These are phyloP conservation scores for Tragelaphus strepsiceros DNA, from an alignment of 2,113 vertebrate genomes.

Conservation along the genomic window DNA sequence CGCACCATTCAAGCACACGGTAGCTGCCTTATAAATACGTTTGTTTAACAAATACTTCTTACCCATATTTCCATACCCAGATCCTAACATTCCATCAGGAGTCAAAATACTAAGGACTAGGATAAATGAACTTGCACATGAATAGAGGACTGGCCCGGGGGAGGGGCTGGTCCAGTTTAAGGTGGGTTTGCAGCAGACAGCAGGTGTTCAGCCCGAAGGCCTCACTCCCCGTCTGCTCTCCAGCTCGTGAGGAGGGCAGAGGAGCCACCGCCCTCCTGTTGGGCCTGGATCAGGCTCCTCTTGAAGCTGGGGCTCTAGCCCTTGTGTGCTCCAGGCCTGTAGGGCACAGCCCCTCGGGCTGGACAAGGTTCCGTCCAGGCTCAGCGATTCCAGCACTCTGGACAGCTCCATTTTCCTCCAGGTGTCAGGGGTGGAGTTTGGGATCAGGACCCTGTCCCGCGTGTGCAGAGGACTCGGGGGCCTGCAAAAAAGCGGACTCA, in stretches of 20 bases:
- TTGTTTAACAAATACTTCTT: not conserved
- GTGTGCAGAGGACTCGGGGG: not conserved
- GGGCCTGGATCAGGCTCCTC: not conserved
- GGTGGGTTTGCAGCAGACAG: not conserved
- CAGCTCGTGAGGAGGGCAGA: not conserved
- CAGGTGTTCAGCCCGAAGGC: not conserved
- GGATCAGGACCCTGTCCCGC: not conserved
- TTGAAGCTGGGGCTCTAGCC: not conserved
- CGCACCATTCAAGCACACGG: no score
- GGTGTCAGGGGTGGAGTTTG: not conserved
- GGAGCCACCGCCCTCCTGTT: not conserved
- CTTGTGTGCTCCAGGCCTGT: no score
- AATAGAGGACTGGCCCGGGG: not conserved
- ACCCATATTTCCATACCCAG: not conserved
- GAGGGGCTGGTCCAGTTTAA: not conserved
- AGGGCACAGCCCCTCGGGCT: not conserved
- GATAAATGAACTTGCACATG: not conserved
- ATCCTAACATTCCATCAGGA: not conserved
- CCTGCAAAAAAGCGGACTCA: not conserved
- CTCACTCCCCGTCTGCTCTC: not conserved
- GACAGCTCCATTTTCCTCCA: not conserved
- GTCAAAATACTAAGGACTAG: not conserved
- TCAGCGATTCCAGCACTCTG: not conserved
- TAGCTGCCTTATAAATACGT: not conserved
- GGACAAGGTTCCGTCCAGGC: fast-evolving